These are phyloP conservation scores for Hylaeus anthracinus DNA, from an alignment of 1,140 invertebrate species.

Conservation along the genomic window DNA sequence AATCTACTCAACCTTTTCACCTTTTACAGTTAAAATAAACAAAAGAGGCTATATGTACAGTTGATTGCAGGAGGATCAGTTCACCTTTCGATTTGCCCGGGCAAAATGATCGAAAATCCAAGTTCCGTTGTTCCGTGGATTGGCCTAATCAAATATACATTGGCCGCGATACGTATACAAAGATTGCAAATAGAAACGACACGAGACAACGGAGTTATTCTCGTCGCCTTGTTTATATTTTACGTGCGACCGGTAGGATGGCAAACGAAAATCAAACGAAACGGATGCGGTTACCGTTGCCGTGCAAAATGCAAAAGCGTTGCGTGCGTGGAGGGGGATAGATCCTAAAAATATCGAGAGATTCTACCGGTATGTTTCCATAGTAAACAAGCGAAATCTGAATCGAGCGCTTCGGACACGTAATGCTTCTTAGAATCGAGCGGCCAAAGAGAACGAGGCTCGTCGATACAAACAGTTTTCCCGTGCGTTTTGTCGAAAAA, in stretches of 20 bases:
- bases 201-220: constrained; percentile 11
- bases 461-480: background rate
- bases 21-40: too few relatives aligned
- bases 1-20: too few relatives aligned
- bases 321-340: background rate
- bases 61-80: background rate
- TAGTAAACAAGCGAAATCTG: constrained; percentile 29
- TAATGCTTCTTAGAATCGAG: constrained; percentile 29
- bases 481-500: background rate
- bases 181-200: constrained; percentile 1
- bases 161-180: background rate
- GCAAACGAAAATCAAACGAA: background rate
- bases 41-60: too few relatives aligned
- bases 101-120: constrained; percentile 17
- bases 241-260: background rate
- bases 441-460: background rate
- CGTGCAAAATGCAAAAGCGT: background rate
- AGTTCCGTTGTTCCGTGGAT: background rate
- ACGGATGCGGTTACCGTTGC: background rate
- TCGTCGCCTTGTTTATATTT: constrained; percentile 14
- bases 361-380: constrained; percentile 23
- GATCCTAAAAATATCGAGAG: constrained; percentile 14
- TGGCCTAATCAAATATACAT: constrained; percentile 1
- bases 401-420: constrained; percentile 8
- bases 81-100: background rate